phyloP scores from a whole-genome alignment of 2,888 invertebrate species.

The Digitonthophagus gazella region DNA sequence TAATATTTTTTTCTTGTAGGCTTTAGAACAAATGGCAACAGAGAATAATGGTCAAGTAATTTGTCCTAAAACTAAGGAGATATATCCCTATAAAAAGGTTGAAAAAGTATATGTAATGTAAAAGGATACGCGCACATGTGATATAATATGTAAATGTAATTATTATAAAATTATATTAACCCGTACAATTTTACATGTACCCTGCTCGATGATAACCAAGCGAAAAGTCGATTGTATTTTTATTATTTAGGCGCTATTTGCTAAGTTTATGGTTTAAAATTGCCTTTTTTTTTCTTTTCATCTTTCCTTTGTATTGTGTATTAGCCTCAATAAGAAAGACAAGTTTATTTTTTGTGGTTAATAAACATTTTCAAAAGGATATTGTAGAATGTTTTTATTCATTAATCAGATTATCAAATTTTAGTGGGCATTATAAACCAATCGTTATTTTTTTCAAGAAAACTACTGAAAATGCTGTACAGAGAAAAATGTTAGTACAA shows the following conservation, averaged over 20 bases:
- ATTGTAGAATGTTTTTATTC: no score
- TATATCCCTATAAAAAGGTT: conserved; percentile 85
- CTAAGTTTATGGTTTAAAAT: background rate
- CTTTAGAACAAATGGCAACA: conserved; percentile 84
- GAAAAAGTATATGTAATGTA: conserved; percentile 98
- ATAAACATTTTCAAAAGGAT: background rate
- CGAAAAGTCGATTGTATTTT: background rate
- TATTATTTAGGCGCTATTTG: background rate
- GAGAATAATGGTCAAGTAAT: conserved; percentile 89
- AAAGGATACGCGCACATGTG: conserved; percentile 36
- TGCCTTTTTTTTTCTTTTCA: background rate
- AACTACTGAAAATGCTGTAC: no score
- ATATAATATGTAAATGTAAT: conserved; percentile 7
- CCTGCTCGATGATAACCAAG: background rate
- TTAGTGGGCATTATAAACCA: no score
- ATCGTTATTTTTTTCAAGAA: no score
- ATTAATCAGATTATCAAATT: no score
- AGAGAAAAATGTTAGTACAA: no score
- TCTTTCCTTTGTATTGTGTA: background rate
- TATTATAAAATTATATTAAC: background rate
- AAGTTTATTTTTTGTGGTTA: background rate
- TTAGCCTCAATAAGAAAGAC: background rate
- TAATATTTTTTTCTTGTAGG: conserved; percentile 56
- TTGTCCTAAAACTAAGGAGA: conserved; percentile 92
- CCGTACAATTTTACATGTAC: background rate